phyloP scores from a whole-genome alignment of 2,797 vertebrate genomes.

The Cyclopterus lumpus region DNA sequence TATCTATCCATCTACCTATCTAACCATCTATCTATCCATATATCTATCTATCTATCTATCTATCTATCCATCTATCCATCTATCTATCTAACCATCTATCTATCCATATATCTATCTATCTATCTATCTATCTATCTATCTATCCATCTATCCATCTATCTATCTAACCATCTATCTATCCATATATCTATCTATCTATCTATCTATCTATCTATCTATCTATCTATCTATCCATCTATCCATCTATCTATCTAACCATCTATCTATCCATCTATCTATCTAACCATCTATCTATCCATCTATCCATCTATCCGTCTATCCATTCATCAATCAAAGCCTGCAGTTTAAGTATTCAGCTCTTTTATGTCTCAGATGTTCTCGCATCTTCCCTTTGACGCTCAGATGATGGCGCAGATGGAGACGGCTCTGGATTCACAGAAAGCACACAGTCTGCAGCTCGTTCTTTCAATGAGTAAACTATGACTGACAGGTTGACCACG shows the following conservation, averaged over 20 bases:
- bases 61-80: too few relatives aligned
- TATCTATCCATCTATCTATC: background rate
- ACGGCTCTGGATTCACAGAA: conserved; percentile 28
- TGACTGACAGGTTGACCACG: conserved; percentile 46
- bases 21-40: too few relatives aligned
- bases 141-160: background rate
- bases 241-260: background rate
- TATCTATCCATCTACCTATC: too few relatives aligned
- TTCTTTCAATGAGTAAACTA: conserved; percentile 6
- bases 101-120: too few relatives aligned
- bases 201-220: too few relatives aligned
- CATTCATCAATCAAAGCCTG: conserved; percentile 19
- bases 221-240: background rate
- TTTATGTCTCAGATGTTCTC: conserved; percentile 62
- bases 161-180: background rate
- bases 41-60: too few relatives aligned
- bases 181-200: too few relatives aligned
- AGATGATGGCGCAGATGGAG: conserved; percentile 56
- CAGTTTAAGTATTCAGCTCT: conserved; percentile 63
- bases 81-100: too few relatives aligned
- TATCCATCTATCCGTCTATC: background rate
- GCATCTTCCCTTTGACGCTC: conserved; percentile 43
- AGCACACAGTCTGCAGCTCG: background rate
- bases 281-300: background rate
- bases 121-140: too few relatives aligned